Percentiles rank a stretch among this genome's conserved stretches.
These are phyloP conservation scores for Eurosta solidaginis DNA, from an alignment of 1,140 invertebrate genomes.

Conservation along the genomic window DNA sequence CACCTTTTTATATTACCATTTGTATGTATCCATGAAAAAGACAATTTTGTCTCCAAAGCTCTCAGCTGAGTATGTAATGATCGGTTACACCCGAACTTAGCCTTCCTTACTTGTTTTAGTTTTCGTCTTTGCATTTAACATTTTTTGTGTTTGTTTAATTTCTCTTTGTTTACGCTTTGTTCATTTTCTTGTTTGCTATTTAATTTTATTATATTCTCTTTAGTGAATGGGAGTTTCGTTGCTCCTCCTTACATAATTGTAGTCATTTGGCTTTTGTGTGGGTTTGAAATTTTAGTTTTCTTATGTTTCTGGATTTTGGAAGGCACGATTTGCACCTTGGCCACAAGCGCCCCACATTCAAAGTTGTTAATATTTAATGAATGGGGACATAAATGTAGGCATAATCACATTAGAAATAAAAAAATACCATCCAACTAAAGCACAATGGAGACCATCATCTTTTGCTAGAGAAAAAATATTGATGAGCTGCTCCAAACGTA, in stretches of 20 bases:
- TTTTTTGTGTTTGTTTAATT: slow-evolving; percentile 14
- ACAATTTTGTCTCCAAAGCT: no score
- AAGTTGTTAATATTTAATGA: background rate
- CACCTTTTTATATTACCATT: no score
- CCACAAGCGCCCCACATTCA: background rate
- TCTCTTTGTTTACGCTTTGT: slow-evolving; percentile 6
- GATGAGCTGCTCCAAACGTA: no score
- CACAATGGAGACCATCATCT: no score
- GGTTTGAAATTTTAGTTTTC: background rate
- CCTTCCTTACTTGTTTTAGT: no score
- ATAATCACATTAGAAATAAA: no score
- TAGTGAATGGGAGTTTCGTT: background rate
- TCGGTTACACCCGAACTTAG: no score
- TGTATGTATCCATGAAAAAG: no score
- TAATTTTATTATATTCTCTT: background rate
- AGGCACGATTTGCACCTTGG: background rate
- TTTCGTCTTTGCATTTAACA: slow-evolving; percentile 2
- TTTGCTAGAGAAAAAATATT: no score
- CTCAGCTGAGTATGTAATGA: no score
- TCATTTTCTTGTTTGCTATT: background rate
- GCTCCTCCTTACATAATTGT: background rate
- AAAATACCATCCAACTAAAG: no score
- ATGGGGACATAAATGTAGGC: background rate
- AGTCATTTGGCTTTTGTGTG: background rate
- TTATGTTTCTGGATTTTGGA: background rate